A percentile compares a stretch with the other conserved stretches of the same genome.
These are phyloP conservation scores for Pogona vitticeps DNA, from an alignment of 2,113 vertebrate genomes.

Conservation along the genomic window DNA sequence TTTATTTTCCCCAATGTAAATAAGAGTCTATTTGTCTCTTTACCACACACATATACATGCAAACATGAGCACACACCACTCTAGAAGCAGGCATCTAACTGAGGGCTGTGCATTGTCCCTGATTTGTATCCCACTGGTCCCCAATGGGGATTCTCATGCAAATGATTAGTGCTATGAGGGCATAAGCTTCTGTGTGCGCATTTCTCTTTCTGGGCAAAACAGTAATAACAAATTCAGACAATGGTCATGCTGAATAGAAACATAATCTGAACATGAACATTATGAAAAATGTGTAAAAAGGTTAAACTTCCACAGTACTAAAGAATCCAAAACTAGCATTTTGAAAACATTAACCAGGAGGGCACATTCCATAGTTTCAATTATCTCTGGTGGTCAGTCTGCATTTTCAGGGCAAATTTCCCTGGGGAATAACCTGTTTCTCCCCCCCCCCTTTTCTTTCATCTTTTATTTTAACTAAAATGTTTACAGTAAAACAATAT, in stretches of 20 bases:
- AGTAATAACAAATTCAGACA: background rate
- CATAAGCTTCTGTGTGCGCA: background rate
- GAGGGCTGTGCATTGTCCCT: background rate
- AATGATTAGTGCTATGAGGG: background rate
- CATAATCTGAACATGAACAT: background rate
- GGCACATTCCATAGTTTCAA: background rate
- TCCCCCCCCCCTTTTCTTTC: background rate
- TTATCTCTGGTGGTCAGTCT: background rate
- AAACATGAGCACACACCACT: background rate
- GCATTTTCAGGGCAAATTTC: constrained; percentile 4
- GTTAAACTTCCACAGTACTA: background rate
- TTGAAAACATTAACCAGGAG: background rate
- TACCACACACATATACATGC: background rate
- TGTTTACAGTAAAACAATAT: constrained; percentile 10
- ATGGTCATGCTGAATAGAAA: background rate
- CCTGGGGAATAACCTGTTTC: background rate
- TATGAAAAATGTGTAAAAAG: background rate
- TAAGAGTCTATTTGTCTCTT: background rate
- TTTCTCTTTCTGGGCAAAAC: background rate
- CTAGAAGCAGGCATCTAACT: background rate
- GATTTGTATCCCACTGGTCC: background rate
- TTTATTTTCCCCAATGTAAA: too few species aligned
- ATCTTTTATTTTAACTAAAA: constrained; percentile 14
- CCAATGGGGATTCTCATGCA: background rate
- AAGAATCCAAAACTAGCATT: background rate